Conservation (phyloP, 1,140 invertebrate species). For the Thaumatotibia leucotreta region DNA sequence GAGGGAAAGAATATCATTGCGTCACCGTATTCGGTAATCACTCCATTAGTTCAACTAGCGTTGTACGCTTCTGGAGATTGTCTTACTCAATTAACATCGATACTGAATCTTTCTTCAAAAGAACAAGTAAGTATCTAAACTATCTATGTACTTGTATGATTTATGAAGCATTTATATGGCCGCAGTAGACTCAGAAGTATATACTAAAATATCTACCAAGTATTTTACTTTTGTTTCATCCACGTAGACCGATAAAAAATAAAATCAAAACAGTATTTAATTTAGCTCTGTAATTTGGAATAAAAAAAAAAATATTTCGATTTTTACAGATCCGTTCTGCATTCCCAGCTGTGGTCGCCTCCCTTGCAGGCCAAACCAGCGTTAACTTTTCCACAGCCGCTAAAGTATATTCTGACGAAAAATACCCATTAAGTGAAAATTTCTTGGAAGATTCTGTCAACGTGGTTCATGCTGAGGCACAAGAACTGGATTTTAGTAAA, state of each 20-base stretch:
- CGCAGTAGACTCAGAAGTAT: too few relatives aligned
- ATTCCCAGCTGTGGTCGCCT: conserved; percentile 27
- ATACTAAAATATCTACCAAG: too few relatives aligned
- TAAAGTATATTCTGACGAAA: conserved; percentile 32
- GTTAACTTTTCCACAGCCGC: conserved; percentile 33
- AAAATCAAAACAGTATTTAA: too few relatives aligned
- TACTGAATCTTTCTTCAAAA: not conserved
- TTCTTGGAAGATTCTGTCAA: conserved; percentile 50
- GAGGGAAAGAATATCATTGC: not conserved
- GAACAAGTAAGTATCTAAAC: not conserved
- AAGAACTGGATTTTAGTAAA: conserved; percentile 76
- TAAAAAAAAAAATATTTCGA: too few relatives aligned
- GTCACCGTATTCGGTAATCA: not conserved
- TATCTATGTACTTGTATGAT: too few relatives aligned
- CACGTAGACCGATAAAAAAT: too few relatives aligned
- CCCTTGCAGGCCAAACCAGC: conserved; percentile 26
- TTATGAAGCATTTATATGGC: too few relatives aligned
- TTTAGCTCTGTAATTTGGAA: too few relatives aligned
- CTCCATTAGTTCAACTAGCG: not conserved
- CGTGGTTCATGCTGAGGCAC: conserved; percentile 50
- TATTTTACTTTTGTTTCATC: too few relatives aligned
- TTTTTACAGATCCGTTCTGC: conserved; percentile 34
- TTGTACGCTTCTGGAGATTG: not conserved
- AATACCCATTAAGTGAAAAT: conserved; percentile 29
- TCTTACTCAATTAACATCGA: not conserved